Conservation (phyloP, 2,797 vertebrate genomes). For the Eospalax fontanierii region DNA sequence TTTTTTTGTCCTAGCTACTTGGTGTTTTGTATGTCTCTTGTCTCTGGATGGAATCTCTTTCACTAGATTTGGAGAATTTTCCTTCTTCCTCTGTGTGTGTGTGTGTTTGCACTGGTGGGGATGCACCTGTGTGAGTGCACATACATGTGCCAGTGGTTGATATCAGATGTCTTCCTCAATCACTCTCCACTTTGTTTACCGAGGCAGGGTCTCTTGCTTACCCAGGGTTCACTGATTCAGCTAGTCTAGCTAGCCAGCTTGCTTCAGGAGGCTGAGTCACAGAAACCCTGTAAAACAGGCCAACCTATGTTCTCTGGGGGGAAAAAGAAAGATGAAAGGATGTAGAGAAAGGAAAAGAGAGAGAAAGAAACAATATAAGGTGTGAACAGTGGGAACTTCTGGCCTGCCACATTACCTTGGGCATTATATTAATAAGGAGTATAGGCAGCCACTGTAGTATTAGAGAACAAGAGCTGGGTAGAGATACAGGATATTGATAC, state of each 20-base stretch:
- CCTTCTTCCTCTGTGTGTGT: background rate
- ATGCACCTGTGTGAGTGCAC: no score
- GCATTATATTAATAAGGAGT: background rate
- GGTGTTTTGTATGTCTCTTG: background rate
- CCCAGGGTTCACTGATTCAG: no score
- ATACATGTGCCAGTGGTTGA: background rate
- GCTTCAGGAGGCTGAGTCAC: background rate
- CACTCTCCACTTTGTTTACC: background rate
- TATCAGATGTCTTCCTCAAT: background rate
- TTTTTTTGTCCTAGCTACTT: background rate
- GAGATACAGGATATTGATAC: background rate
- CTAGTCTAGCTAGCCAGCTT: no score
- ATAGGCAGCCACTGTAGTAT: no score
- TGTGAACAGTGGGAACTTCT: background rate
- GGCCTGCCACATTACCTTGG: background rate
- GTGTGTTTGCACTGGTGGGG: no score
- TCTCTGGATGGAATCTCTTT: background rate
- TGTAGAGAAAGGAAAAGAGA: background rate
- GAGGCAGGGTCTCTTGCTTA: background rate
- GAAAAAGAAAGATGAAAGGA: background rate
- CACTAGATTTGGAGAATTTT: background rate
- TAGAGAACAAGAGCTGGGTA: background rate
- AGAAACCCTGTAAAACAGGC: background rate
- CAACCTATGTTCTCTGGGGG: background rate
- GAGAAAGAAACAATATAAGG: background rate